phyloP scores from a whole-genome alignment of 2,797 vertebrate genomes.

The Luscinia megarhynchos region DNA sequence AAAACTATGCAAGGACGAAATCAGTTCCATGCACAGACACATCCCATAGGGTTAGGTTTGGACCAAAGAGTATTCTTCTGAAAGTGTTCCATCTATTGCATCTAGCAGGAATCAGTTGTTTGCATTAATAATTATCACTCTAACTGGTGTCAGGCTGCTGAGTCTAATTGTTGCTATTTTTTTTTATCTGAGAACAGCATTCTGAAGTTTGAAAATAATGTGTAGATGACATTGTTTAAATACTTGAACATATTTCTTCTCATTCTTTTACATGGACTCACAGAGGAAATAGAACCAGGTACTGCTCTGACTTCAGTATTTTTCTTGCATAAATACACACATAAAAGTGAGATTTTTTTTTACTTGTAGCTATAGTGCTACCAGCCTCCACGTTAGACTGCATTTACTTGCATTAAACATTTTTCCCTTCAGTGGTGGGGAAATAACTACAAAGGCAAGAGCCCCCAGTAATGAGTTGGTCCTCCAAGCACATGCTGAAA shows the following conservation, averaged over 20 bases:
- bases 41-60: background rate
- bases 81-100: background rate
- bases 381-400: background rate
- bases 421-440: background rate
- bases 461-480: background rate
- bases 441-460: background rate
- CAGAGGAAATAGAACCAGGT: background rate
- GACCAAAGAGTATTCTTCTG: background rate
- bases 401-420: background rate
- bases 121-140: background rate
- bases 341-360: background rate
- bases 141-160: background rate
- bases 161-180: background rate
- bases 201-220: background rate
- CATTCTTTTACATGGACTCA: background rate
- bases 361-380: background rate
- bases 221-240: background rate
- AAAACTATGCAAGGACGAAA: background rate
- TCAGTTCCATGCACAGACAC: background rate
- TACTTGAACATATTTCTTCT: background rate
- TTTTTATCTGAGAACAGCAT: background rate
- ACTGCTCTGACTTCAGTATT: background rate
- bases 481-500: background rate
- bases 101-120: background rate
- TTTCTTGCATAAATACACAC: background rate